A percentile compares a stretch with the other conserved stretches of the same genome.
Evolutionary conservation across 2,113 vertebrate genomes (phyloP).

Genomic region (Polyodon spathula): DNA sequence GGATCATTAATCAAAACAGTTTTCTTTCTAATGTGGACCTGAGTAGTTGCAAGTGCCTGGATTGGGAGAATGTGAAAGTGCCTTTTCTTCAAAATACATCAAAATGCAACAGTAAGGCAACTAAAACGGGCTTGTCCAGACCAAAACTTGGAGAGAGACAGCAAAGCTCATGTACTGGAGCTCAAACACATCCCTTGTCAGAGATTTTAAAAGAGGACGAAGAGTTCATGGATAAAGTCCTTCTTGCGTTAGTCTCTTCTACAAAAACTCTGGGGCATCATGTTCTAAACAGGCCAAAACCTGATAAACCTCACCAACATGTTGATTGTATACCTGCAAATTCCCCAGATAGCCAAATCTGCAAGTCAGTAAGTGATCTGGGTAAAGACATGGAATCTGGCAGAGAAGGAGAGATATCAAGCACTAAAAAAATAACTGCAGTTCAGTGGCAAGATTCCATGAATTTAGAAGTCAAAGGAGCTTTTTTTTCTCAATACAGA

Average conservation of each 20-base stretch:
- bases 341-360: background rate
- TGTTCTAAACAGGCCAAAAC: conserved; percentile 14
- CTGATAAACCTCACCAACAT: conserved; percentile 5
- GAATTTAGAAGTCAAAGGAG: conserved; percentile 24
- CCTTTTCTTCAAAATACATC: background rate
- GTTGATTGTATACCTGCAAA: background rate
- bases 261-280: conserved; percentile 34
- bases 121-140: background rate
- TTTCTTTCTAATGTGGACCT: conserved; percentile 10
- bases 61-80: conserved; percentile 14
- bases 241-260: conserved; percentile 38
- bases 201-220: conserved; percentile 26
- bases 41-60: background rate
- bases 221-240: conserved; percentile 38
- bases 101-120: background rate
- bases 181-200: conserved; percentile 17
- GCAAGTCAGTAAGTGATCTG: conserved; percentile 1
- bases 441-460: conserved; percentile 40
- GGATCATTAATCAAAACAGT: conserved; percentile 30
- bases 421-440: conserved; percentile 1
- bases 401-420: background rate
- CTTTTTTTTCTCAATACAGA: conserved; percentile 40
- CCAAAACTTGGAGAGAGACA: conserved; percentile 5
- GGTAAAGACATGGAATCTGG: background rate
- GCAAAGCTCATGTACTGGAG: background rate